Evolutionary conservation across 2,113 vertebrate species (phyloP), one percentile per base, ranked within the genome.

Genomic region (Lepidothrix coronata): DNA sequence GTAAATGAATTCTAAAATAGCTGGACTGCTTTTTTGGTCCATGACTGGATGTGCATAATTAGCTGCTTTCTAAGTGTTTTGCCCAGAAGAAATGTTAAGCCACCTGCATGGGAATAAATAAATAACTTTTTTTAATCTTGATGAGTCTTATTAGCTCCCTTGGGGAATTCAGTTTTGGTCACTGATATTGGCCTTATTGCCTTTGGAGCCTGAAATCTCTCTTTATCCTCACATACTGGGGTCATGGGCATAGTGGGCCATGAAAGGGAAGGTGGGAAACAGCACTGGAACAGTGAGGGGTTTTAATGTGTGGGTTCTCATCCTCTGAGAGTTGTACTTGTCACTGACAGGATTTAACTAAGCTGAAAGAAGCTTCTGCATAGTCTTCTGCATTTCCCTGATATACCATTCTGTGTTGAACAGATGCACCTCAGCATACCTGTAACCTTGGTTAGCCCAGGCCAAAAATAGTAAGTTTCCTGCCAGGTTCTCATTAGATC

Each of bases 1-100:
- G 55, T 90, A 93, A 90, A 92, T 87, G 70, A 89, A 84, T 86
- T 85, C 91, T 95, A 72, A 96, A 95, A 96, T 88, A 94, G 66
- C 70, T 82, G 80, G 43, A 87, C 66, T 95, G 44, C 68, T 85
- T 95, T 95, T 95, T 91, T 87, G 35, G 54, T 93, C 44, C 12
- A 1, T 92, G 76, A 22, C 76, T 95, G 37, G 48, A 66, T 96
- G 30, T 85, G 83, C 73, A 61, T 92, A 94, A 91, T 96, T 91
- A 94, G 54, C 70, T 92, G 21, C 31, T 89, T 94, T 87, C 92
- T 54, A 91, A 91, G 73, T 82, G 62, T 58, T 77, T 81, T 85
- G 49, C 57, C 95, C 44, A 66, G 83, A 85, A 88, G 58, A 94
- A 91, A 72, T 87, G 33, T 73, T 89, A 85, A 86, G 88, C 83